Evolutionary conservation across 2,113 vertebrate genomes (phyloP), one percentile per base, ranked within the genome.

Genomic region (Menidia beryllina): DNA sequence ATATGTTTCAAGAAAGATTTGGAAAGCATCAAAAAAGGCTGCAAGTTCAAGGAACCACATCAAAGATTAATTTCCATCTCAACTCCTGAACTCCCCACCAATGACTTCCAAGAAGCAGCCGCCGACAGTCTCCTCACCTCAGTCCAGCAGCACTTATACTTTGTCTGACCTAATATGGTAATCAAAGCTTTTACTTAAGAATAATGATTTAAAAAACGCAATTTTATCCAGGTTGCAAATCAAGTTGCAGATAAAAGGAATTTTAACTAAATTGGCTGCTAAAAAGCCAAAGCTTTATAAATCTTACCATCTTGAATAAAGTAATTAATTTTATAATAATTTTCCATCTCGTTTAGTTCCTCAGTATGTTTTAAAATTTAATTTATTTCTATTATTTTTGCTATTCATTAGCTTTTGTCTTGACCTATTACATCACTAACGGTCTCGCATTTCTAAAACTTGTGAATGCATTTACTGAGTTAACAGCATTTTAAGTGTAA

Each of bases 41-140:
- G 24, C 41, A 26, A 30, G 25, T 72, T 75, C 76, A 69, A 59
- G 68, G 9, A 54, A 70, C 56, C 55, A 62, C 53, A 34, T 57
- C 72, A 72, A 69, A 77, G 15, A 71, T 61, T 60, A 77, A 82
- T 68, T 9, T 34, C 27, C 74, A 82, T 68, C 17, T 34, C 27
- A 39, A 0, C 4, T 65, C 11, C 52, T 39, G 19, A 3, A 9
- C 51, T 73, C 0, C 20, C 49, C 14, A 15, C 23, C 30, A 7
- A 19, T 17, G 12, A 39, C 54, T 66, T 74, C 27, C 9, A 19
- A 4, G 43, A 50, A 49, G 7, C 30, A 60, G 15, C 38, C 54
- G 65, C 45, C 34, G 20, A 69, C n/a, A 61, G 56, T 21, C 21
- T 20, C 24, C 19, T 11, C 11, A 38, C 30, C n/a, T 39, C 19